phyloP scores from a whole-genome alignment of 2,797 vertebrate genomes.

The Propithecus perrieri region DNA sequence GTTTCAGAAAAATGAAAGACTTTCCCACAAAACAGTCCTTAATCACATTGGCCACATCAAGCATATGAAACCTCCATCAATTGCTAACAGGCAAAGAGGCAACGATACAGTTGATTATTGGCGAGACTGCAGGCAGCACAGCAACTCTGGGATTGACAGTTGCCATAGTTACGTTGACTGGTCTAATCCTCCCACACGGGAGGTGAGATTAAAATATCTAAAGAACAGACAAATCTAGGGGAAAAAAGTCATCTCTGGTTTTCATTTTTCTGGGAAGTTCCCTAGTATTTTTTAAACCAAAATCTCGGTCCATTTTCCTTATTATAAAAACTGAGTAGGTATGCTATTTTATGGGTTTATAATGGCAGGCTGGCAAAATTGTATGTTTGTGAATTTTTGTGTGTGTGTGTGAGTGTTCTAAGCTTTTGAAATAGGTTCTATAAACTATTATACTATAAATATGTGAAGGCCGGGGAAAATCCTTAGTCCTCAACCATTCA shows the following conservation, averaged over 20 bases:
- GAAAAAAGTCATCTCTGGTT: background rate
- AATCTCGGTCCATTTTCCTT: background rate
- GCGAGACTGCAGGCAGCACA: background rate
- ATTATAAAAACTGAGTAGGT: background rate
- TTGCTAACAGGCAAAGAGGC: background rate
- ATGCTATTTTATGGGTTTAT: background rate
- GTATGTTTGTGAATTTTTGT: background rate
- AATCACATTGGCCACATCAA: background rate
- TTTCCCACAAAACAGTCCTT: background rate
- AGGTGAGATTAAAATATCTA: constrained; percentile 24
- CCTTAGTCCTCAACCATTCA: background rate
- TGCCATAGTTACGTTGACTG: constrained; percentile 58
- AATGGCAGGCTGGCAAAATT: background rate
- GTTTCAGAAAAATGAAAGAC: constrained; percentile 7
- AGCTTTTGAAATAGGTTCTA: background rate
- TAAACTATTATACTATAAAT: background rate
- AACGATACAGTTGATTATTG: background rate
- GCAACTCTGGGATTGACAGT: constrained; percentile 4
- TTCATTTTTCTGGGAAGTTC: background rate
- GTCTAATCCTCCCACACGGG: background rate
- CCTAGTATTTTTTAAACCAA: background rate
- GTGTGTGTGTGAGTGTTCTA: background rate
- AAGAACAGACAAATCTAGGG: background rate
- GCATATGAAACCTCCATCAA: background rate
- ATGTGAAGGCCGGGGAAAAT: background rate